Evolutionary conservation across 2,797 vertebrate species (phyloP), one percentile per base, ranked within the genome.

Genomic region (Poecilia velifera): DNA sequence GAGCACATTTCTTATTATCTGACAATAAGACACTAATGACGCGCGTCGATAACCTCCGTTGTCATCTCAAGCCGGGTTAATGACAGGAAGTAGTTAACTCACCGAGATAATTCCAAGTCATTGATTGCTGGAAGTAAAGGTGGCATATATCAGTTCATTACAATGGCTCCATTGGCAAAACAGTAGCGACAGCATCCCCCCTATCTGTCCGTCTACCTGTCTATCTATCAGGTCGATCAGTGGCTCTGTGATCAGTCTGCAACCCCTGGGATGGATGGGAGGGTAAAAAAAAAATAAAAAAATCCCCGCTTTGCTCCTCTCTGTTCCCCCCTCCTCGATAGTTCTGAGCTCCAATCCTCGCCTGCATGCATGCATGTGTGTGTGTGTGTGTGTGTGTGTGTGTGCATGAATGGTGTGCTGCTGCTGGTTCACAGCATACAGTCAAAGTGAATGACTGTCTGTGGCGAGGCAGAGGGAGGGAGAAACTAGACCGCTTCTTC

Each of bases 381-480:
- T 78, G 86, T 86, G 81, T n/a, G n/a, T n/a, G n/a, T n/a, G n/a
- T n/a, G n/a, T 86, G 86, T 39, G 45, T 85, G 80, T 79, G 89
- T 70, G 83, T 79, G 84, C 83, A 81, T 86, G 87, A 41, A 74
- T 81, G 85, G 62, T 66, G 62, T 39, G 62, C 62, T 66, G 62
- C 34, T 82, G 89, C 88, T 89, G 90, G 86, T 83, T 90, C 89
- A 59, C 85, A 70, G 83, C 83, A 25, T 77, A 84, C 91, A 87
- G 88, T 95, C 96, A 95, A 96, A 96, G 96, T 97, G 97, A 97
- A 97, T 96, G 97, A 96, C 95, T 95, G 95, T 96, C 94, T 93
- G 96, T 95, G 94, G 94, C 95, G 92, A 93, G 92, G 93, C 93
- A 90, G 90, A 93, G 93, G 91, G 91, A 93, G 93, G 91, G 91